Conservation (phyloP, 2,888 invertebrate genomes). For the Morinoia aosen region DNA sequence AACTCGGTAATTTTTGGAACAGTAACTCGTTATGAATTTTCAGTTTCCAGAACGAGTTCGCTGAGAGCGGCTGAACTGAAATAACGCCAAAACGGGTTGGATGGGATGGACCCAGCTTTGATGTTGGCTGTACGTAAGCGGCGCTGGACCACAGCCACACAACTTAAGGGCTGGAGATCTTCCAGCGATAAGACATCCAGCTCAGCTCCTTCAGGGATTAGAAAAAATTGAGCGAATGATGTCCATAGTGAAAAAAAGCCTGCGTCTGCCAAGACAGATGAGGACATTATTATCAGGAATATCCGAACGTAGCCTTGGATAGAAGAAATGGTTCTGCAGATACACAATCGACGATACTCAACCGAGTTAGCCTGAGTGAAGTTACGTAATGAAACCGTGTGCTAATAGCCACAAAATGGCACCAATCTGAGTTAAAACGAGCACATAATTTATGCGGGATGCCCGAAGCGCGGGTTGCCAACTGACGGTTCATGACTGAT, state of each 20-base stretch:
- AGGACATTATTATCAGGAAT: not conserved
- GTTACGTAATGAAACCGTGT: not conserved
- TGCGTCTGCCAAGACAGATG: not conserved
- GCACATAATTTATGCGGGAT: not conserved
- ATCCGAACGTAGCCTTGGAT: not conserved
- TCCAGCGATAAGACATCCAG: not conserved
- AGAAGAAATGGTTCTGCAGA: not conserved
- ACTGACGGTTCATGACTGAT: constrained; percentile 4
- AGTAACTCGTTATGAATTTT: not conserved
- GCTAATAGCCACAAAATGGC: not conserved
- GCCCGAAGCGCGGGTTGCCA: not conserved
- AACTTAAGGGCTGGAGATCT: not conserved
- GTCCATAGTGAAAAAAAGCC: not conserved
- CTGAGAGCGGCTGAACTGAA: not conserved
- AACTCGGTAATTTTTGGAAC: not conserved
- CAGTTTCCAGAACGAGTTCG: not conserved
- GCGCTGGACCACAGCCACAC: not conserved
- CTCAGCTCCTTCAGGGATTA: not conserved
- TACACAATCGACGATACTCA: not conserved
- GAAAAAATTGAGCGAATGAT: not conserved
- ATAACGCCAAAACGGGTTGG: too few relatives aligned
- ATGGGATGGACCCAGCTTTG: not conserved
- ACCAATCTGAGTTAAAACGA: not conserved
- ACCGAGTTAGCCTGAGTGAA: not conserved
- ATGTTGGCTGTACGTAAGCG: not conserved